Evolutionary conservation across 2,113 vertebrate genomes (phyloP).

Genomic region (Zosterops japonicus): DNA sequence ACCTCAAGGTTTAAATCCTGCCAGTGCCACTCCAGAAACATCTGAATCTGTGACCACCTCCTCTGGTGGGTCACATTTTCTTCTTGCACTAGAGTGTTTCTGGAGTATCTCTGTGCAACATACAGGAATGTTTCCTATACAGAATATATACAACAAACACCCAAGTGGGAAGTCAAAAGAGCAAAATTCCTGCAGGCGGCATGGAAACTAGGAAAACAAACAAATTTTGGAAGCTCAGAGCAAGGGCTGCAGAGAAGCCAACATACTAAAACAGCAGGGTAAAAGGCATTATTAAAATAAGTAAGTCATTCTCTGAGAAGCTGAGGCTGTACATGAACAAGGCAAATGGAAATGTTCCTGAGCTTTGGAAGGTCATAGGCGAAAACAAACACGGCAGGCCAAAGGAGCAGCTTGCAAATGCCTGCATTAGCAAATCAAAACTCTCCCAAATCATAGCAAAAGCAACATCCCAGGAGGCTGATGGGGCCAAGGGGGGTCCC

Average conservation of each 20-base stretch:
- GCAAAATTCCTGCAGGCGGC: conserved; percentile 45
- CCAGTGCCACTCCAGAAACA: not conserved
- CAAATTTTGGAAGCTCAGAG: conserved; percentile 55
- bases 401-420: not conserved
- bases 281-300: conserved; percentile 66
- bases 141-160: conserved; percentile 54
- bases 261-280: conserved; percentile 66
- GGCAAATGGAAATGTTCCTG: conserved; percentile 21
- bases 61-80: not conserved
- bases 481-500: not conserved
- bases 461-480: not conserved
- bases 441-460: not conserved
- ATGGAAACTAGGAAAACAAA: conserved; percentile 71
- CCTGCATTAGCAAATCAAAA: not conserved
- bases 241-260: conserved; percentile 51
- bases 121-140: conserved; percentile 53
- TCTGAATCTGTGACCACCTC: not conserved
- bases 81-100: not conserved
- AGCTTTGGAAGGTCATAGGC: conserved; percentile 2
- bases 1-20: not conserved
- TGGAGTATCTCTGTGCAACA: not conserved
- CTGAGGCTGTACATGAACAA: not conserved
- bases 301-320: conserved; percentile 55
- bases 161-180: conserved; percentile 58
- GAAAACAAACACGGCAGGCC: conserved; percentile 11